phyloP scores from a whole-genome alignment of 2,797 vertebrate species.

The Huso huso region DNA sequence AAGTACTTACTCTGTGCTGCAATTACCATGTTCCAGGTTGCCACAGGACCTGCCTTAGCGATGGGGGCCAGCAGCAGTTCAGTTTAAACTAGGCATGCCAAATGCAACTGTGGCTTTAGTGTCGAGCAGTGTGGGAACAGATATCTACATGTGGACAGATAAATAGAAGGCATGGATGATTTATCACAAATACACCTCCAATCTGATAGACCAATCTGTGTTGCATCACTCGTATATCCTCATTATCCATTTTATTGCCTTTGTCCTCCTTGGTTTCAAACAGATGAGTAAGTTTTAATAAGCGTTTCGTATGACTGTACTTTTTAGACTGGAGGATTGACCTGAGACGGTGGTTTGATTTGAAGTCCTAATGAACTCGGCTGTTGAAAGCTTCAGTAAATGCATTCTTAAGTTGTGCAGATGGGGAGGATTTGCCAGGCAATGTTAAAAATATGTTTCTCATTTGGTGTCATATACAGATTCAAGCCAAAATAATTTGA shows the following conservation, averaged over 20 bases:
- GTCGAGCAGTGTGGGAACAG: too few species aligned
- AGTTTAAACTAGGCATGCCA: not conserved
- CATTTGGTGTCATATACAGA: too few species aligned
- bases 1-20: too few species aligned
- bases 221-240: not conserved
- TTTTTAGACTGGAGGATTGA: not conserved
- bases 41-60: too few species aligned
- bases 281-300: not conserved
- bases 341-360: not conserved
- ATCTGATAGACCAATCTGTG: not conserved
- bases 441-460: not conserved
- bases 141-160: not conserved
- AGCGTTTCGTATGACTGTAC: not conserved
- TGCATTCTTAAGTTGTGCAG: not conserved
- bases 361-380: not conserved
- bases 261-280: not conserved
- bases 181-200: not conserved
- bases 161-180: not conserved
- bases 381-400: not conserved
- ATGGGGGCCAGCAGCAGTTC: too few species aligned
- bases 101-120: not conserved
- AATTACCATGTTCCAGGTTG: too few species aligned
- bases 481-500: too few species aligned
- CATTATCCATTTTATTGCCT: not conserved
- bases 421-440: not conserved